phyloP scores from a whole-genome alignment of 2,888 invertebrate species.

The Lomographa bimaculata region DNA sequence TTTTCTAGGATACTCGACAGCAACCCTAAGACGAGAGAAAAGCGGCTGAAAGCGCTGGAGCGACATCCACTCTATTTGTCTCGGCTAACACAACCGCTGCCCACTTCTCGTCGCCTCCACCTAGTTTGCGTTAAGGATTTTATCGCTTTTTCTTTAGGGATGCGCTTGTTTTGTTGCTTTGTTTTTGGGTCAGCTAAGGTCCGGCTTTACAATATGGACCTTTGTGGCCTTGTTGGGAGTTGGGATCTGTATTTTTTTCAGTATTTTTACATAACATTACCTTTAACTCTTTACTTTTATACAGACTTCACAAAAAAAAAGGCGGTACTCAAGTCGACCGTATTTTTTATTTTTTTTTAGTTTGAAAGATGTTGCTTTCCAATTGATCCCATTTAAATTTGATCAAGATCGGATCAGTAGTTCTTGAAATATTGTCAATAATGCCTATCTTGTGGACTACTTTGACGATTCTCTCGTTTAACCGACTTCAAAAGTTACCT shows the following conservation, averaged over 20 bases:
- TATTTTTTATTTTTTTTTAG: no score
- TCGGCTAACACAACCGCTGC: conserved; percentile 67
- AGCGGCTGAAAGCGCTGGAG: conserved; percentile 55
- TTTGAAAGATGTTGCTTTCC: no score
- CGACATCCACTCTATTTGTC: conserved; percentile 72
- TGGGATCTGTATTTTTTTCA: neutral
- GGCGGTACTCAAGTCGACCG: no score
- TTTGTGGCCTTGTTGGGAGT: conserved; percentile 2
- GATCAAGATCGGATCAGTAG: no score
- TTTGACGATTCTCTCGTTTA: no score
- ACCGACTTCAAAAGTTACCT: no score
- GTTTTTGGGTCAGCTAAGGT: conserved; percentile 37
- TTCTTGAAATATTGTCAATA: no score
- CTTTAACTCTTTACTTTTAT: no score
- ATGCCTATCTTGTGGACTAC: no score
- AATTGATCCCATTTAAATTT: no score
- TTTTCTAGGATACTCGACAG: no score
- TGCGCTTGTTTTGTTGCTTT: conserved; percentile 41
- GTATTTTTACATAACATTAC: conserved; percentile 4
- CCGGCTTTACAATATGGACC: conserved; percentile 26
- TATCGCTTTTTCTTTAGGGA: conserved; percentile 63
- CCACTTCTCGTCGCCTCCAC: conserved; percentile 67
- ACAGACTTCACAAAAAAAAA: no score
- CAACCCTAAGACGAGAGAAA: conserved; percentile 36
- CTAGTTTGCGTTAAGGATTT: conserved; percentile 70